Conservation (phyloP, 2,888 invertebrate species). For the Amaurobius ferox region DNA sequence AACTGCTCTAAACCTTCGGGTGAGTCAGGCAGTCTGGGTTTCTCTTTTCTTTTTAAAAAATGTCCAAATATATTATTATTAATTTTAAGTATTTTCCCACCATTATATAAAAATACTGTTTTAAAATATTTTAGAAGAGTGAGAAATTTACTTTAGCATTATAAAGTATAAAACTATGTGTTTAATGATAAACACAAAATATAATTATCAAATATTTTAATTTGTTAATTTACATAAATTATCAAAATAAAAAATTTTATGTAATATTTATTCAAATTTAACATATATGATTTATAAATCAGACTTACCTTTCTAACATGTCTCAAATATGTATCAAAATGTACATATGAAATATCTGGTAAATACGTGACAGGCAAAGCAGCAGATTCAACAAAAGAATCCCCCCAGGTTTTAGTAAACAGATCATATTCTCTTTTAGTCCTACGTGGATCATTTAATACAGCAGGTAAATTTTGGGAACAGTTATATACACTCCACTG, state of each 20-base stretch:
- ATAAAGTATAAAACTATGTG: too few species aligned
- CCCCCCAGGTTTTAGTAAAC: conserved; percentile 98
- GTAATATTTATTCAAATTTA: neutral
- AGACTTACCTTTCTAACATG: conserved; percentile 80
- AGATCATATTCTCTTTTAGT: conserved; percentile 90
- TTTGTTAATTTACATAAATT: too few species aligned
- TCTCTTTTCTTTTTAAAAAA: too few species aligned
- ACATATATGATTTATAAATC: neutral
- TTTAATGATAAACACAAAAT: too few species aligned
- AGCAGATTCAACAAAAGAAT: conserved; percentile 89
- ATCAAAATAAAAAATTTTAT: neutral
- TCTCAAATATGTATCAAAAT: conserved; percentile 91
- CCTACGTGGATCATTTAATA: conserved; percentile 92
- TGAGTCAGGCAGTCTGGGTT: too few species aligned
- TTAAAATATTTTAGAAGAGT: too few species aligned
- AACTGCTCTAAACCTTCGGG: too few species aligned
- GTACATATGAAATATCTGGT: conserved; percentile 87
- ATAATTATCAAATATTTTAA: too few species aligned
- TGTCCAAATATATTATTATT: too few species aligned
- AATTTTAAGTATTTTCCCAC: too few species aligned
- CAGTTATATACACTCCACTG: conserved; percentile 93
- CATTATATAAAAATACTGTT: too few species aligned
- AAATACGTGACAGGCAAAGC: conserved; percentile 88
- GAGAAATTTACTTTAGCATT: too few species aligned
- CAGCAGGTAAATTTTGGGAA: conserved; percentile 95